Evolutionary conservation across 1,140 invertebrate species (phyloP), one percentile per base, ranked within the genome.

Genomic region (Choristoneura fumiferana): DNA sequence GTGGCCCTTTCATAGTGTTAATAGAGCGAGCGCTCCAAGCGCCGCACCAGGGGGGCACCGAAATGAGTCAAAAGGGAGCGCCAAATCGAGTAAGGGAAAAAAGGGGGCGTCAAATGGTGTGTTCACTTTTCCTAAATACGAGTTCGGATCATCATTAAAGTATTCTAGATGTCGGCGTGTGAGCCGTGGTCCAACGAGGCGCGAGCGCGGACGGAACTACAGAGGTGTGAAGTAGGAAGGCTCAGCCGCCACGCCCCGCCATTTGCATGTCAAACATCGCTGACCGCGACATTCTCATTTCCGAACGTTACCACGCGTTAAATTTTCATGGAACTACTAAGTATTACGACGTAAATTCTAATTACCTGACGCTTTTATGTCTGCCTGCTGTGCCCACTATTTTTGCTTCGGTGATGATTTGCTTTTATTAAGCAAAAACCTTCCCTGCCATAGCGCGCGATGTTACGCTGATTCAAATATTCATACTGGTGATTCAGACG

Each of bases 231-330:
- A 10, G 29, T 34, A 35, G 52, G 8, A 29, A 29, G 22, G 52
- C 52, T 53, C 52, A 29, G 52, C 18, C 38, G 17, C 65, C 65
- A 54, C 62, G 60, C 66, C 65, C 63, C 63, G 71, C 55, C 72
- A 81, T 81, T 81, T 79, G 73, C 80, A 79, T 79, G 76, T 83
- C 76, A 83, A 76, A 74, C 70, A 67, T 63, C 60, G 71, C 68
- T 69, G 67, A 73, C 73, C 71, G 67, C 74, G 75, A 79, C 76
- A 79, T 62, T 67, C 71, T 78, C 73, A 77, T 83, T 83, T 83
- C 71, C 78, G 73, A 75, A 67, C 63, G 54, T 33, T 29, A 49
- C 43, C 18, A 45, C 63, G 57, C 57, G 58, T 62, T 54, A 63
- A 71, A 57, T 69, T 71, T 74, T 70, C 64, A 64, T 61, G 67